Base-by-base conservation (phyloP, 2,888 invertebrate genomes). In the Eulithis testata region DNA sequence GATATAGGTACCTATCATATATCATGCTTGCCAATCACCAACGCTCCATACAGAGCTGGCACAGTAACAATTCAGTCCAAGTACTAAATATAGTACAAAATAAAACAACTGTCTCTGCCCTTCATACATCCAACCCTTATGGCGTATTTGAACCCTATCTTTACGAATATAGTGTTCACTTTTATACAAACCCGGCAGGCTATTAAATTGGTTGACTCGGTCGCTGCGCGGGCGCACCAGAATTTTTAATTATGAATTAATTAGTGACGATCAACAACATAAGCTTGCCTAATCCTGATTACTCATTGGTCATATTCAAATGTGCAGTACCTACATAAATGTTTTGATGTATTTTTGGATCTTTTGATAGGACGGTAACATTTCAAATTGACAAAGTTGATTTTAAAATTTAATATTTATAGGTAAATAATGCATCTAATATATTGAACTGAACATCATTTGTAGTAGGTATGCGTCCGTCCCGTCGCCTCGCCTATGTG, bases 171-270 rank as follows among this genome's bases (percentile, higher is more conserved):
- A 91, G 79, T 77, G 89, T 82, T 77, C 80, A 82, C 76, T 85
- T 85, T 90, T 75, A 79, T 71, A 75, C 80, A 82, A 60, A 70
- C 62, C 68, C 77, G 74, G 83, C 81, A 77, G 80, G 81, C 78
- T 79, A 81, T 70, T 82, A 89, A 90, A 91, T 91, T 91, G 90
- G 89, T 88, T 81, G 89, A 85, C 82, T 82, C 85, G 82, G 84
- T 78, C 84, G 87, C 83, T 84, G 90, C 89, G 89, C 89, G 82
- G 86, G 88, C 90, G 91, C 88, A 90, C 86, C 89, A 89, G 91
- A 91, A 92, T 91, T 92, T 92, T 92, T 92, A 93, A 93, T 92
- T 91, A 91, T 91, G 92, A 91, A 93, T 93, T 91, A 91, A 92
- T 93, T 91, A 90, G 87, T 84, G 82, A 84, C 87, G 87, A 90